These are phyloP conservation scores for Myotis davidii DNA, from an alignment of 2,113 vertebrate species.

Conservation along the genomic window DNA sequence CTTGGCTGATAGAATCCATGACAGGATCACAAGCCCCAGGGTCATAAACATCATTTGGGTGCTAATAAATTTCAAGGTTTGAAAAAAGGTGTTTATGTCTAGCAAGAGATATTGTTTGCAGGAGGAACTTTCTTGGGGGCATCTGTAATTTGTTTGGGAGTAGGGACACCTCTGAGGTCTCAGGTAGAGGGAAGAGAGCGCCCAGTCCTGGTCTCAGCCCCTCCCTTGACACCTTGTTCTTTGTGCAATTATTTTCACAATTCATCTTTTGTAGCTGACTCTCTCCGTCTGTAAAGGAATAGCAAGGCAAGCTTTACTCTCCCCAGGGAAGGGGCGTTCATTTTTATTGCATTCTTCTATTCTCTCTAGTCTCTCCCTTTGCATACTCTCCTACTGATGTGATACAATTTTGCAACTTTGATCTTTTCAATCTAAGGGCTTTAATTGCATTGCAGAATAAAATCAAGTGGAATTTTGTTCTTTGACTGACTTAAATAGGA, in stretches of 20 bases:
- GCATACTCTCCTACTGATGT: background rate
- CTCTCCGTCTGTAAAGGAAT: background rate
- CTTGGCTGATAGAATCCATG: constrained; percentile 49
- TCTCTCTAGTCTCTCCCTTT: background rate
- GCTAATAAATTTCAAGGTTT: constrained; percentile 71
- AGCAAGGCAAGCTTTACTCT: background rate
- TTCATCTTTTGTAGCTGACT: background rate
- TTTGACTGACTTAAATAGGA: background rate
- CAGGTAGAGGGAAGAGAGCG: background rate
- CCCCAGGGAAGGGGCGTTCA: background rate
- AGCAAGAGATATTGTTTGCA: constrained; percentile 64
- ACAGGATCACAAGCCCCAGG: constrained; percentile 57
- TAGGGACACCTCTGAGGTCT: background rate
- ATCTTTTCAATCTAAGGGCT: background rate
- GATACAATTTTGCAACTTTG: background rate
- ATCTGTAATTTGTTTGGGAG: constrained; percentile 52
- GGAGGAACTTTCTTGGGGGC: constrained; percentile 8
- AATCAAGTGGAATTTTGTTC: background rate
- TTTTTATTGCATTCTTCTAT: background rate
- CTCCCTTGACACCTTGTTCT: background rate
- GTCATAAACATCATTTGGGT: constrained; percentile 62
- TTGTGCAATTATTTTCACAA: background rate
- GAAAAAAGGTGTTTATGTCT: constrained; percentile 74
- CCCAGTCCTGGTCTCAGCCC: background rate
- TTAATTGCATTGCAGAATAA: background rate